Percentiles rank a stretch among this genome's conserved stretches.
Evolutionary conservation across 2,113 vertebrate species (phyloP).

Genomic region (Colistium nudipinnis): DNA sequence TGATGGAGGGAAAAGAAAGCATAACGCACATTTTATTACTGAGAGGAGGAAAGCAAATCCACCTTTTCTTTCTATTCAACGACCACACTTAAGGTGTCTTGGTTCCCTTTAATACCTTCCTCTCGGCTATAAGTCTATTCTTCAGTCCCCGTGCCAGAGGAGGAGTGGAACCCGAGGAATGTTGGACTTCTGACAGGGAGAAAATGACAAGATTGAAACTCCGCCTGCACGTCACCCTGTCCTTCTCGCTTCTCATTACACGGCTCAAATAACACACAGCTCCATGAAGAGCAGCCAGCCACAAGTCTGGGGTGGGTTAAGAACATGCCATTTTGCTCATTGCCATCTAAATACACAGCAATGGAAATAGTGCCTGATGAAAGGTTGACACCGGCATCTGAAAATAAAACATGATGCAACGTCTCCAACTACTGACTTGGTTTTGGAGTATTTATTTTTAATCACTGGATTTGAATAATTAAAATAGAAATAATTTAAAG

Average conservation of each 20-base stretch:
- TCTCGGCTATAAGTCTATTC: slow-evolving; percentile 23
- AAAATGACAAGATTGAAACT: slow-evolving; percentile 28
- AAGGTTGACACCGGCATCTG: neutral
- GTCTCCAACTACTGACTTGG: neutral
- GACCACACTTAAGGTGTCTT: neutral
- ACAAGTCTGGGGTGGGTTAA: neutral
- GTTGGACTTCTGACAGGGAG: slow-evolving; percentile 48
- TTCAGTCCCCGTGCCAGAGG: slow-evolving; percentile 26
- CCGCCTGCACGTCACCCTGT: neutral
- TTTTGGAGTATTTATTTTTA: neutral
- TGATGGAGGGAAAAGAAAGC: too few species aligned
- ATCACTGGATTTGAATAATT: neutral
- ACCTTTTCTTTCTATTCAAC: neutral
- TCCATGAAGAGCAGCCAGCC: slow-evolving; percentile 2
- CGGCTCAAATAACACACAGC: neutral
- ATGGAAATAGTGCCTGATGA: neutral
- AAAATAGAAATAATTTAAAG: neutral
- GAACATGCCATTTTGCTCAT: neutral
- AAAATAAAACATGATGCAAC: slow-evolving; percentile 42
- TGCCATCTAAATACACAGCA: neutral
- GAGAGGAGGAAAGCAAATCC: neutral
- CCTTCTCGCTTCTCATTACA: slow-evolving; percentile 17
- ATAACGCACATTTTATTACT: too few species aligned
- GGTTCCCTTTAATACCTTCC: slow-evolving; percentile 3
- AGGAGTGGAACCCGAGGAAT: slow-evolving; percentile 41